phyloP scores from a whole-genome alignment of 2,888 invertebrate genomes.

The Clivina fossor region DNA sequence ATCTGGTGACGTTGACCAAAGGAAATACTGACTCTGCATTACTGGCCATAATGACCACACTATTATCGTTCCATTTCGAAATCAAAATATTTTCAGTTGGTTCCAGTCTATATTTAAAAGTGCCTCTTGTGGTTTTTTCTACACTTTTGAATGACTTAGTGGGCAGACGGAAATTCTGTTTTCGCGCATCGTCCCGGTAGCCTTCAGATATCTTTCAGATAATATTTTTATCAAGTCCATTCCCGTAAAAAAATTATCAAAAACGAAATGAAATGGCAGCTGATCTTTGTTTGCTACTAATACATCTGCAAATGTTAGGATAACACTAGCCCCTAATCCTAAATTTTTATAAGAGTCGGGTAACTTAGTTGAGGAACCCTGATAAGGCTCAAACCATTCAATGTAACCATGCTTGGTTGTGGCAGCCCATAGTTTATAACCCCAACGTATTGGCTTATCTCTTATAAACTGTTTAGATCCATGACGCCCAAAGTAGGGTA shows the following conservation, averaged over 20 bases:
- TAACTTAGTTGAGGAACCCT: constrained; percentile 6
- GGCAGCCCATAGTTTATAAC: not conserved
- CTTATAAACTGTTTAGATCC: constrained; percentile 2
- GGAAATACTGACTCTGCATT: constrained; percentile 24
- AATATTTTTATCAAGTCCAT: constrained; percentile 1
- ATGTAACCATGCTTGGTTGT: constrained; percentile 7
- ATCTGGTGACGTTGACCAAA: constrained; percentile 16
- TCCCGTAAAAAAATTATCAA: constrained; percentile 5
- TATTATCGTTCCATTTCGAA: constrained; percentile 39
- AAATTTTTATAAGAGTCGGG: not conserved
- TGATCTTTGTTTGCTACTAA: not conserved
- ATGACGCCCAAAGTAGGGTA: constrained; percentile 9
- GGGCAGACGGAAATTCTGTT: constrained; percentile 4
- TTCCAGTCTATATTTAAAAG: constrained; percentile 12
- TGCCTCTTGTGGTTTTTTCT: too few relatives aligned
- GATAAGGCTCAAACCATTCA: constrained; percentile 10
- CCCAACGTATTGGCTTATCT: too few relatives aligned
- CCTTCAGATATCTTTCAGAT: constrained; percentile 9
- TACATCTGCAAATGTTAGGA: not conserved
- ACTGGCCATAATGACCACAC: constrained; percentile 35
- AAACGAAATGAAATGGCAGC: not conserved
- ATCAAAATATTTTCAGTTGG: constrained; percentile 13
- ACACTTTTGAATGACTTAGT: not conserved
- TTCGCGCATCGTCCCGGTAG: constrained; percentile 7
- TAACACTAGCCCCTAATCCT: constrained; percentile 4